Evolutionary conservation across 1,140 invertebrate species (phyloP), one percentile per base, ranked within the genome.

Genomic region (Coptotermes formosanus): DNA sequence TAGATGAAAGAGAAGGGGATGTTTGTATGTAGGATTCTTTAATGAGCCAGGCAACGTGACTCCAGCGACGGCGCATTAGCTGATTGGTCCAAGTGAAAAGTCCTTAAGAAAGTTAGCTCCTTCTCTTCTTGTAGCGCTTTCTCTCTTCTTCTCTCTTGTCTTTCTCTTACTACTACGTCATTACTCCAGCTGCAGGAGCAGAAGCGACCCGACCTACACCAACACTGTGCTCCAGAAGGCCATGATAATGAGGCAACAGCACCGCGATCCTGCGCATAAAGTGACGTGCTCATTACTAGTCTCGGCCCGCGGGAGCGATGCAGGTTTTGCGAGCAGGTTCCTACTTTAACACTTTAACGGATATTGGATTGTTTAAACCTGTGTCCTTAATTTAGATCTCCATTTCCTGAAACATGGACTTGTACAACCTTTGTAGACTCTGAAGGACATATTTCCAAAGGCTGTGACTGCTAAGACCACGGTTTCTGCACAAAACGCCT

Each of bases 31-130:
- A 75, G 64, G 64, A 75, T 75, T 75, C 64, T 75, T 75, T 75
- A 75, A 75, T 75, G 64, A 75, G 64, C 64, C 64, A 9, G 23
- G 32, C 82, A 83, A 83, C 32, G 32, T 83, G 82, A 21, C 8
- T 43, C 12, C 38, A 43, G 48, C 82, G 43, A 83, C 82, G 82
- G 82, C 82, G 82, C 48, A 30, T 52, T 75, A 44, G 32, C 82
- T 83, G 82, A 83, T 83, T 83, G 82, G 82, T 83, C 43, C 82
- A 45, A 83, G 82, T 83, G 82, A 83, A 83, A 83, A 83, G 82
- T 83, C 82, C 25, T 83, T 83, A 83, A 83, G 82, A 83, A 83
- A 83, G 25, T 44, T 83, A 45, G 82, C 43, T 45, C 82, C 43
- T 52, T 52, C 82, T 83, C 82, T 52, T 32, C 82, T 43, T 52